Base-by-base conservation (phyloP, 2,113 vertebrate species). In the Fukomys damarensis region DNA sequence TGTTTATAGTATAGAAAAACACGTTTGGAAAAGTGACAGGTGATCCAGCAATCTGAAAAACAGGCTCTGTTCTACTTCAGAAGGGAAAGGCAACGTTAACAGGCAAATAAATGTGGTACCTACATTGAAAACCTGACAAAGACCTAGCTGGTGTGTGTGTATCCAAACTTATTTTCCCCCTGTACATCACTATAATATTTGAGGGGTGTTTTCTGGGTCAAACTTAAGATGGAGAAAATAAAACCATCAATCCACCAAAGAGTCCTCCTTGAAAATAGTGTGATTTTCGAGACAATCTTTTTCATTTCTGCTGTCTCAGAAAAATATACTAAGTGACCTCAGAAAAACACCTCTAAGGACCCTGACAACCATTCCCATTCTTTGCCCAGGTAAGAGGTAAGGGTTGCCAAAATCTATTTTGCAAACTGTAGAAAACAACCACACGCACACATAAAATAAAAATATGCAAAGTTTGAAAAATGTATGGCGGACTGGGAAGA, bases 91-190 rank as follows among this genome's bases (percentile, higher is more conserved):
- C 0, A 26, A 28, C 43, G 56, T 58, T 0, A 68, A 77, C 30
- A 84, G 24, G 52, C 5, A 32, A 26, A 10, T 68, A n/a, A 7
- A 4, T 10, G 5, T 0, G 30, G 6, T 7, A 28, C 0, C 3
- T 38, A 54, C 20, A 5, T 35, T 63, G 54, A 49, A 58, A 76
- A 58, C 12, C n/a, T 28, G 6, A 14, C 24, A 14, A 20, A 5
- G 59, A 49, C 46, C 10, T 54, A 24, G 11, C 2, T 43, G 11
- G 7, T 6, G 5, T 9, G 26, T 5, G 14, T 54, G 70, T 32
- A 17, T 35, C 11, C 6, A 1, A 0, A 2, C 3, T n/a, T 11
- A 7, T 49, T 30, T 46, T 20, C 26, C 20, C 46, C 46, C 41
- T 4, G 30, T 24, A 2, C 1, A 68, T 38, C 35, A 35, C 16